Evolutionary conservation across 1,140 invertebrate genomes (phyloP).

Genomic region (Bombus terrestris): DNA sequence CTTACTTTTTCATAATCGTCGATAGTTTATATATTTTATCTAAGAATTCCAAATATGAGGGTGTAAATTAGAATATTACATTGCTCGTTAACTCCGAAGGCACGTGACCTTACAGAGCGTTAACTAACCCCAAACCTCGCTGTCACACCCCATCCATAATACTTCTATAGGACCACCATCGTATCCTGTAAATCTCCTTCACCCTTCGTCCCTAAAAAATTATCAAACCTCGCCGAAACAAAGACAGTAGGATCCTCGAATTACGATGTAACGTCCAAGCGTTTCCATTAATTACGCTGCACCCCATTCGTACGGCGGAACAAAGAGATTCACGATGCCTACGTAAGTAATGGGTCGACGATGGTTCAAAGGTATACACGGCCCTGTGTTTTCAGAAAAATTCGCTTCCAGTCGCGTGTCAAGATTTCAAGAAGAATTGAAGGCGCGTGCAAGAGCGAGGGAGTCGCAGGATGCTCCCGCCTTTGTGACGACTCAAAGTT

Average conservation of each 20-base stretch:
- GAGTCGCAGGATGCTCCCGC: neutral
- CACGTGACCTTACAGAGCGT: too few species aligned
- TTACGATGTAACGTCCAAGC: slow-evolving; percentile 1
- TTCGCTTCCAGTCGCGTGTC: slow-evolving; percentile 10
- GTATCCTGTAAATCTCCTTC: neutral
- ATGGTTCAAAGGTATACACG: neutral
- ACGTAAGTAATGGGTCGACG: slow-evolving; percentile 18
- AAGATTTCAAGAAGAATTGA: slow-evolving; percentile 37
- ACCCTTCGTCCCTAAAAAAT: neutral
- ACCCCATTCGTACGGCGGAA: neutral
- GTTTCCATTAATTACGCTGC: slow-evolving; percentile 15
- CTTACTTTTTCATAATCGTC: too few species aligned
- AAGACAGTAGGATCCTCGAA: neutral
- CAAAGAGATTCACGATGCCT: neutral
- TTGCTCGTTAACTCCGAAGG: too few species aligned
- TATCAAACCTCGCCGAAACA: neutral
- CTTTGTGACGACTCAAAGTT: slow-evolving; percentile 35
- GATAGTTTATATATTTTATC: too few species aligned
- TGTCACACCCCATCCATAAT: too few species aligned
- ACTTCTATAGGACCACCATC: neutral
- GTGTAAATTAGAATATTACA: too few species aligned
- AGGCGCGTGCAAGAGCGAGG: slow-evolving; percentile 11
- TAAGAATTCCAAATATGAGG: too few species aligned
- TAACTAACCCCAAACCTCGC: too few species aligned
- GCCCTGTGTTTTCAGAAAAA: slow-evolving; percentile 1